Evolutionary conservation across 1,140 invertebrate genomes (phyloP).

Genomic region (Ericerus pela): DNA sequence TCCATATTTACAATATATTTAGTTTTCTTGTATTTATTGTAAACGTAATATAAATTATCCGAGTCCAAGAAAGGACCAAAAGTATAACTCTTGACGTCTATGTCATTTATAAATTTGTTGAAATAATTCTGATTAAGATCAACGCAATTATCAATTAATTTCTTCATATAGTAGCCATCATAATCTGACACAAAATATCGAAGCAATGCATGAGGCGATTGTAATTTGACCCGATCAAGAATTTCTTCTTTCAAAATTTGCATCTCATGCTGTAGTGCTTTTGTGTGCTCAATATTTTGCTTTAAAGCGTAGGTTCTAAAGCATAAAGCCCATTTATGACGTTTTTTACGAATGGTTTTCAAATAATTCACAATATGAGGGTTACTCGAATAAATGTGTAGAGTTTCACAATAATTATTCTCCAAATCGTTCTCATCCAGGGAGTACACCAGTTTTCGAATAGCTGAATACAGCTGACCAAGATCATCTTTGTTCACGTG

Average conservation of each 20-base stretch:
- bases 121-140: not conserved
- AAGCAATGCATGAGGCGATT: not conserved
- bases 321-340: not conserved
- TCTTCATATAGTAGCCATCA: not conserved
- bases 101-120: not conserved
- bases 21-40: not conserved
- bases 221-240: not conserved
- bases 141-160: not conserved
- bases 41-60: not conserved
- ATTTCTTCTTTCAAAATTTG: constrained; percentile 4
- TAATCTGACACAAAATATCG: not conserved
- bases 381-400: not conserved
- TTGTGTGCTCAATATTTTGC: not conserved
- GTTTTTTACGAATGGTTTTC: not conserved
- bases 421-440: not conserved
- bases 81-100: not conserved
- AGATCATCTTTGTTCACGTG: not conserved
- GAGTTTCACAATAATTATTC: not conserved
- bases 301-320: not conserved
- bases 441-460: not conserved
- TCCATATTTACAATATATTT: not conserved
- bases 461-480: not conserved
- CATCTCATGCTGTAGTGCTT: not conserved
- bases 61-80: not conserved
- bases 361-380: not conserved